Evolutionary conservation across 2,888 invertebrate genomes (phyloP), one percentile per base, ranked within the genome.

Genomic region (Plagodis dolabraria): DNA sequence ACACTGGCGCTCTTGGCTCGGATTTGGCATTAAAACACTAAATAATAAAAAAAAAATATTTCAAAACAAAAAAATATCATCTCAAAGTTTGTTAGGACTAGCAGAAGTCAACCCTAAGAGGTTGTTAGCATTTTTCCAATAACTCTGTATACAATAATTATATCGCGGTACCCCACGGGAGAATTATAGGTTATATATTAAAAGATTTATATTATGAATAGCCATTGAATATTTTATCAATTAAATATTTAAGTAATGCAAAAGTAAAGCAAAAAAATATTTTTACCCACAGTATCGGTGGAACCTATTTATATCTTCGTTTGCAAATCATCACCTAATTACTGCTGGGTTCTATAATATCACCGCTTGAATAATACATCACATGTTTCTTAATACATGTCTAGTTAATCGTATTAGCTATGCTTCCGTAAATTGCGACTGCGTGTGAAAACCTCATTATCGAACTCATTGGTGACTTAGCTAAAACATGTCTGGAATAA

Each of bases 371-470:
- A 68, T 65, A 57, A 68, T 60, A 62, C 61, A 68, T 63, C 7
- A 11, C 35, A 49, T 9, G 10, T 22, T 22, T 22, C n/a, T 42
- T 5, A 42, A 6, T 53, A 8, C 40, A 7, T 7, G 60, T 12
- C 22, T 44, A 71, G 72, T 77, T 74, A 71, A 72, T 65, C 67
- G 72, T 71, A 76, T 79, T 77, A 77, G 71, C 71, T 70, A 65
- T 67, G 64, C 74, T 79, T 76, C 73, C 72, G 74, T 65, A 65
- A 71, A 71, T 74, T 74, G 71, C 73, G 63, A 58, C 70, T 77
- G 76, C 79, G 75, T 80, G 79, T 71, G 74, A 68, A 67, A 69
- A 65, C 71, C 73, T 77, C 77, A 82, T 81, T 80, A 79, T 63
- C 64, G 22, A 61, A 47, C 57, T 60, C 61, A 61, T 63, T 53